A percentile compares a stretch with the other conserved stretches of the same genome.
Conservation (phyloP, 1,140 invertebrate genomes). For the Littorina saxatilis region DNA sequence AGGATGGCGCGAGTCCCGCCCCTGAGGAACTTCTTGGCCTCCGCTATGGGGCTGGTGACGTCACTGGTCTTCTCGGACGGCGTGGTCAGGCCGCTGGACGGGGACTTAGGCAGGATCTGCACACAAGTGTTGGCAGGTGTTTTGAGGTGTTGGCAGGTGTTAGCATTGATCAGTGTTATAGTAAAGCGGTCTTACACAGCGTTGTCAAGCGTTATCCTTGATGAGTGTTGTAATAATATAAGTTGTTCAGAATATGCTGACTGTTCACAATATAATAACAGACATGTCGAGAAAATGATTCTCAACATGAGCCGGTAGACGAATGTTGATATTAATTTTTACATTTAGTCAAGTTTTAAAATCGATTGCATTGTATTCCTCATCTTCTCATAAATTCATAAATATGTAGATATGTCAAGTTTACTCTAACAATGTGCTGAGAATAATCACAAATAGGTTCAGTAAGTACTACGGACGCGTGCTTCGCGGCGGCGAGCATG, state of each 20-base stretch:
- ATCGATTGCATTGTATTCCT: no score
- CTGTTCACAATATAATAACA: neutral
- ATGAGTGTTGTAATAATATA: neutral
- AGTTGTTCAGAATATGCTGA: neutral
- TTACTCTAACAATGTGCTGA: no score
- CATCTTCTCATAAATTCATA: no score
- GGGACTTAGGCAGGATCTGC: slow-evolving; percentile 27
- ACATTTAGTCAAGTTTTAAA: no score
- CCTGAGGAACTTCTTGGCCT: slow-evolving; percentile 22
- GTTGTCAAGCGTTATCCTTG: neutral
- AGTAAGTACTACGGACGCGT: no score
- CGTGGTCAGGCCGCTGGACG: slow-evolving; percentile 17
- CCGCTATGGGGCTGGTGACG: slow-evolving; percentile 2
- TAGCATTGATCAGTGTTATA: neutral
- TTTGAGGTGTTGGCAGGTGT: neutral
- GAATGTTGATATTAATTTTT: no score
- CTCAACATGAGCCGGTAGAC: no score
- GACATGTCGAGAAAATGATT: no score
- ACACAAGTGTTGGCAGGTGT: neutral
- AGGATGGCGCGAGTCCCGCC: slow-evolving; percentile 3
- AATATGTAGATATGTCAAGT: no score
- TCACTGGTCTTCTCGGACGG: slow-evolving; percentile 20
- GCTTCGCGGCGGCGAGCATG: no score
- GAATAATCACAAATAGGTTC: no score
- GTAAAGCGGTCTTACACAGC: neutral